Base-by-base conservation (phyloP, 2,113 vertebrate genomes). In the Neolamprologus toae region DNA sequence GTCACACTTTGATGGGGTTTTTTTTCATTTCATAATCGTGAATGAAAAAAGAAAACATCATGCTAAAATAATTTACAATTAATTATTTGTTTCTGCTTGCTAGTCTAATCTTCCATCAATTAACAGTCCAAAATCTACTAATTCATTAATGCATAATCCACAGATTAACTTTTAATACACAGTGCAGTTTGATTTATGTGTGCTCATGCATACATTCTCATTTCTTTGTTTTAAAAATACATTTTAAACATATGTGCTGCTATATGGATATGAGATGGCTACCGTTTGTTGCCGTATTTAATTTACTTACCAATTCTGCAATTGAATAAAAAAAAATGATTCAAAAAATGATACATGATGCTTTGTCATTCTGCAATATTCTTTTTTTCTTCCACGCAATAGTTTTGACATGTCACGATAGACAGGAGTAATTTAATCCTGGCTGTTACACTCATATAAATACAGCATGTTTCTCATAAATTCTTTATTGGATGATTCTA, bases 101-200 rank as follows among this genome's bases (percentile, higher is more conserved):
- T 66, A 66, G 4, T n/a, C 61, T 66, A 66, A 66, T 66, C 61
- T 66, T 35, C 31, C 61, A 66, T n/a, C 59, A 63, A 63, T 63
- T 63, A 63, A 63, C 59, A 63, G 61, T 37, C 61, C 61, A 66
- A 66, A 66, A 66, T 66, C 1, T 1, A 66, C 33, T 8, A 66
- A 37, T 37, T 66, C 1, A 66, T 37, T n/a, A n/a, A 5, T 66
- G 1, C 28, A 35, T 35, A 66, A 37, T 66, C 17, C 6, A 2
- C 61, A 35, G 26, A 66, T 31, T 0, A 37, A 37, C 61, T 8
- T n/a, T 37, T 37, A 66, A 37, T 3, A 11, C 61, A 66, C 33
- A n/a, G 17, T 12, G 61, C 17, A 2, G 10, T 66, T 37, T 37
- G 33, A 66, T 66, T 37, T 37, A 37, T 37, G 10, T n/a, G 33